Evolutionary conservation across 64 coral and sea anemone genomes (phyloP).

Genomic region (Dendronephthya gigantea): DNA sequence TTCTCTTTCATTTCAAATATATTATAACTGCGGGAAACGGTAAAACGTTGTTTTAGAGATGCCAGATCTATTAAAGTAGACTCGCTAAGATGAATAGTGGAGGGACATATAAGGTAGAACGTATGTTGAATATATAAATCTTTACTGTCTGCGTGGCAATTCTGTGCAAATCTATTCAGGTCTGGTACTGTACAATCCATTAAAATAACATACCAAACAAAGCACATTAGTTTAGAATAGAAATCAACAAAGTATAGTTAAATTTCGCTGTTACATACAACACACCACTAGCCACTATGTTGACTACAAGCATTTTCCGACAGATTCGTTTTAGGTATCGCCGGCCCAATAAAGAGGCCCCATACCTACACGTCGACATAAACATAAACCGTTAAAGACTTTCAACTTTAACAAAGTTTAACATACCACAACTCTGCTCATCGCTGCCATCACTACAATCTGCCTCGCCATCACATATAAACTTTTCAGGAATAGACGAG

Average conservation of each 20-base stretch:
- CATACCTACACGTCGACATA: background rate
- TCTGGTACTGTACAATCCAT: background rate
- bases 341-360: background rate
- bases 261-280: background rate
- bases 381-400: background rate
- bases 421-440: slow-evolving; percentile 32
- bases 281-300: too few relatives aligned
- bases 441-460: slow-evolving; percentile 67
- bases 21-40: background rate
- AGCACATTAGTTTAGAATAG: background rate
- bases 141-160: background rate
- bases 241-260: background rate
- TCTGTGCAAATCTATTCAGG: background rate
- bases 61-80: too few relatives aligned
- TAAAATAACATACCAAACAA: background rate
- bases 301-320: too few relatives aligned
- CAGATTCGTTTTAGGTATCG: too few relatives aligned
- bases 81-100: too few relatives aligned
- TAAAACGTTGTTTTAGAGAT: background rate
- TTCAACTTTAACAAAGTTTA: background rate
- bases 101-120: background rate
- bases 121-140: too few relatives aligned
- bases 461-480: slow-evolving; percentile 52
- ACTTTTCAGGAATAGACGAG: background rate
- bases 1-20: background rate